Conservation (phyloP, 2,797 vertebrate genomes). For the Phrynocephalus vlangalii region DNA sequence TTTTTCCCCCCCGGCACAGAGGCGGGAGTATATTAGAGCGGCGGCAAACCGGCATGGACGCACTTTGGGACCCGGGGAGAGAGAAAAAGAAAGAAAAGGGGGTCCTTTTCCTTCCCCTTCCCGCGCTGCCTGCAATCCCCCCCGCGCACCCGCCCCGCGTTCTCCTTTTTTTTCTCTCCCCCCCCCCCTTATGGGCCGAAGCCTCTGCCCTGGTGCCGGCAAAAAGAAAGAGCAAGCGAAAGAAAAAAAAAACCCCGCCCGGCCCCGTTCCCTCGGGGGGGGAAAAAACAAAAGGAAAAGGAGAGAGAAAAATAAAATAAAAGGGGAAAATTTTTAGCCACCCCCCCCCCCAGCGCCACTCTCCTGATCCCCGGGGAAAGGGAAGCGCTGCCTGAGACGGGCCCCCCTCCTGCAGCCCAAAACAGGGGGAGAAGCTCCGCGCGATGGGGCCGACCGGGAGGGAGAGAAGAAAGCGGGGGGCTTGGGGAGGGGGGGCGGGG, state of each 20-base stretch:
- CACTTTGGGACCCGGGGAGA: not conserved
- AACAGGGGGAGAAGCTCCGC: not conserved
- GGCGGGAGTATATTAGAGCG: slow-evolving; percentile 6
- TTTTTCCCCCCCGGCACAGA: not conserved
- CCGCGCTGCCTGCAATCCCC: too few relatives aligned
- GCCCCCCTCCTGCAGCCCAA: not conserved
- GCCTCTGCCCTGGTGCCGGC: not conserved
- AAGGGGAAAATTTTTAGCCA: too few relatives aligned
- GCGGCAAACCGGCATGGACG: slow-evolving; percentile 4
- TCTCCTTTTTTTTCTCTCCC: too few relatives aligned
- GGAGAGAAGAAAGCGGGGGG: not conserved
- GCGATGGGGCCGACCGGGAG: not conserved
- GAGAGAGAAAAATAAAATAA: not conserved
- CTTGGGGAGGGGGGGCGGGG: not conserved
- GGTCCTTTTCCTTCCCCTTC: too few relatives aligned
- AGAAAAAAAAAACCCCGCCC: not conserved
- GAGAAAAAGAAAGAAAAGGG: not conserved
- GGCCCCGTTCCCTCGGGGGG: not conserved
- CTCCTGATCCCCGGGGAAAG: too few relatives aligned
- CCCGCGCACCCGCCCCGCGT: too few relatives aligned
- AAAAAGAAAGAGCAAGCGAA: not conserved
- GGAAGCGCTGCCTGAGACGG: not conserved
- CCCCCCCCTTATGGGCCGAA: too few relatives aligned
- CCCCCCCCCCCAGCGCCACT: too few relatives aligned
- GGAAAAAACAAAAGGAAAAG: rapidly evolving